Conservation (phyloP, 2,113 vertebrate species). For the Promerops cafer region DNA sequence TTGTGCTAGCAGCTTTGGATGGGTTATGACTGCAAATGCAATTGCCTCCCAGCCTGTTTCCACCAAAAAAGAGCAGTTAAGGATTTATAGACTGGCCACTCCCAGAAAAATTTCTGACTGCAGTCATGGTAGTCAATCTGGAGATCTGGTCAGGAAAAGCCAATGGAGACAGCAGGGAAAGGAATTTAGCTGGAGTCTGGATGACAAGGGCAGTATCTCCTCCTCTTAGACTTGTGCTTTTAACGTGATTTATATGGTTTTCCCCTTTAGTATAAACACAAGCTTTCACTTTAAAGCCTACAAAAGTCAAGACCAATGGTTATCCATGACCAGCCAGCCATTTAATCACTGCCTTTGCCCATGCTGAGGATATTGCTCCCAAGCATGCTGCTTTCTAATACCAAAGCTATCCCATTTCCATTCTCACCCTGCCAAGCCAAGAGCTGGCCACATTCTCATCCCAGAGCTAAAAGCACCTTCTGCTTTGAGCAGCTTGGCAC, state of each 20-base stretch:
- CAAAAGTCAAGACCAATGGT: not conserved
- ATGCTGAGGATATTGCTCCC: not conserved
- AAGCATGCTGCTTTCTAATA: not conserved
- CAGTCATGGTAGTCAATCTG: not conserved
- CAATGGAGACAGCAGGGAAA: not conserved
- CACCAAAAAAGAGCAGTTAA: not conserved
- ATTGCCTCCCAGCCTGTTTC: not conserved
- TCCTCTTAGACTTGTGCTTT: not conserved
- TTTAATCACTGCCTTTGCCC: not conserved
- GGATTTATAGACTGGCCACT: not conserved
- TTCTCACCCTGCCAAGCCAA: not conserved
- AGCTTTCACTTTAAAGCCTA: not conserved
- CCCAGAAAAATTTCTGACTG: not conserved
- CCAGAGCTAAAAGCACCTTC: not conserved
- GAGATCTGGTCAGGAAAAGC: not conserved
- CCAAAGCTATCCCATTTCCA: not conserved
- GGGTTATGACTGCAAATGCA: not conserved
- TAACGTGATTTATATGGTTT: not conserved
- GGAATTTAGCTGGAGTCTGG: not conserved
- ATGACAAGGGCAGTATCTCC: not conserved
- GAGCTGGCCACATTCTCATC: not conserved
- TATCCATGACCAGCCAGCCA: not conserved
- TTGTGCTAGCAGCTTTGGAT: not conserved
- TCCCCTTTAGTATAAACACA: not conserved
- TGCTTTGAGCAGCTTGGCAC: not conserved